Evolutionary conservation across 2,888 invertebrate species (phyloP), one percentile per base, ranked within the genome.

Genomic region (Xanthia icteritia): DNA sequence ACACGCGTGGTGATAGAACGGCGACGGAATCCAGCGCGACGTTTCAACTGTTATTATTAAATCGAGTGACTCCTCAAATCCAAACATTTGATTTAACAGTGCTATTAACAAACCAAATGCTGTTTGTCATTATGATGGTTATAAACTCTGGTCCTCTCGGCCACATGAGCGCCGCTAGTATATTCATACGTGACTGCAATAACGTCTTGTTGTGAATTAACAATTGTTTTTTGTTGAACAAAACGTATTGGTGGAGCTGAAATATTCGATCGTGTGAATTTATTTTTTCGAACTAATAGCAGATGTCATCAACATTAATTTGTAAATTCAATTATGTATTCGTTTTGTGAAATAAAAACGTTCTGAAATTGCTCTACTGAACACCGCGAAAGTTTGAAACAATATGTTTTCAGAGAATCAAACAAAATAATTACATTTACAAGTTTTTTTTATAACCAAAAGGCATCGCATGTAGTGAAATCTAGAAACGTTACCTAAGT

Each of bases 31-130:
- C 71, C 73, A 64, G 60, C 61, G 61, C 27, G 82, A 84, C 86
- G 70, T 75, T 71, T 77, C 83, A 72, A 84, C 81, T 73, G 84
- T 79, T 86, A 83, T 84, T 80, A 86, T 82, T 83, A 88, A 81
- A 85, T 79, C 81, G 77, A 88, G 89, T 89, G 92, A 88, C 90
- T 89, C 81, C 84, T 86, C 84, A 86, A 81, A 88, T 91, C 88
- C 84, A 90, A 91, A 89, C 89, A 90, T 89, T 85, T 90, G 90
- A 92, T 90, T 87, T 88, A 87, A 82, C 76, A 82, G 88, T 88
- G 90, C 84, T 89, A 89, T 91, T 91, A 89, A 82, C 84, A 63
- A 76, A 80, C 54, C 81, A 73, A 86, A 86, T 79, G 89, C 81
- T 86, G 83, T 89, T 82, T 85, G 79, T 89, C 86, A 92, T 89